Evolutionary conservation across 2,113 vertebrate genomes (phyloP).

Genomic region (Girardinichthys multiradiatus): DNA sequence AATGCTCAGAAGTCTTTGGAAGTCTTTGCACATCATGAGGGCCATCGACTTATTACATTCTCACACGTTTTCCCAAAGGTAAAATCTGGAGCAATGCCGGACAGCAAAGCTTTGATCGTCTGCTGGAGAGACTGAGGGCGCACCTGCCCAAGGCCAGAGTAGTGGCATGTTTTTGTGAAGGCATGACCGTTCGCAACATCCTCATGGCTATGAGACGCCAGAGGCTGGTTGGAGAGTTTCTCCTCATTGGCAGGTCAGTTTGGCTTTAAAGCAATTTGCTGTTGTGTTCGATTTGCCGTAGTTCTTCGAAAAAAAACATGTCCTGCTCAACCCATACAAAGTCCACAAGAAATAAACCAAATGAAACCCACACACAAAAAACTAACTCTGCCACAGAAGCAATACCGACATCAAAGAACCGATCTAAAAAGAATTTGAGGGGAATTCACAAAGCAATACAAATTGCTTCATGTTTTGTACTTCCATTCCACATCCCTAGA

Average conservation of each 20-base stretch:
- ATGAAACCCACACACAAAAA: background rate
- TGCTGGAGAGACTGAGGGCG: conserved; percentile 88
- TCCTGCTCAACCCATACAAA: background rate
- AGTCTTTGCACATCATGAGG: background rate
- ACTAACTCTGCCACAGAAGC: background rate
- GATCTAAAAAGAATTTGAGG: background rate
- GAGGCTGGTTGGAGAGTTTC: conserved; percentile 90
- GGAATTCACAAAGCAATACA: background rate
- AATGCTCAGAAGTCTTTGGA: background rate
- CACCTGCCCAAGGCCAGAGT: conserved; percentile 96
- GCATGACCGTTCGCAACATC: conserved; percentile 97
- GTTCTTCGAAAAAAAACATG: background rate
- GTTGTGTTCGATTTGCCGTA: background rate
- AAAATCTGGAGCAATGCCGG: conserved; percentile 99
- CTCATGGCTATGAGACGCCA: conserved; percentile 97
- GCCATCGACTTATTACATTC: conserved; percentile 17
- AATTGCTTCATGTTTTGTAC: background rate
- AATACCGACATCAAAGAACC: background rate
- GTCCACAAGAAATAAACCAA: background rate
- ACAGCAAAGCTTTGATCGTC: conserved; percentile 93
- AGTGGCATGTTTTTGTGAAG: conserved; percentile 97
- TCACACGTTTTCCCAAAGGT: conserved; percentile 51
- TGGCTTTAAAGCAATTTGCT: background rate
- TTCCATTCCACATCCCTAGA: no score
- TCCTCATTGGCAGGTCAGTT: conserved; percentile 96